Conservation (phyloP, 37 sponge, comb jelly and placozoan species). For the Cliona cf. orientalis region DNA sequence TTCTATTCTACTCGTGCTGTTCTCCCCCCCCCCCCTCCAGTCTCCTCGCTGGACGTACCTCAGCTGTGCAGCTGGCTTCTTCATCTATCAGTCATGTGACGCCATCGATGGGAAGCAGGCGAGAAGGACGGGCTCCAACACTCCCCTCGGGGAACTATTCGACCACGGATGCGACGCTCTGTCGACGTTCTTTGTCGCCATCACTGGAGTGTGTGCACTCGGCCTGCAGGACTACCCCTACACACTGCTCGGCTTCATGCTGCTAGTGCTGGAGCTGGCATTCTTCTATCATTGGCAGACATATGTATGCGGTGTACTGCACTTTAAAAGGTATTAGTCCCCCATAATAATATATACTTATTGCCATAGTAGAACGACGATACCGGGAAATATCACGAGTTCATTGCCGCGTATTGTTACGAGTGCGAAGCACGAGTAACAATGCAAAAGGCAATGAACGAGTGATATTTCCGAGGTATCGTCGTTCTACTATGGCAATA, state of each 20-base stretch:
- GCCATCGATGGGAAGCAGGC: constrained; percentile 98
- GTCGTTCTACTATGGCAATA: too few species aligned
- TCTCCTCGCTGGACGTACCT: constrained; percentile 79
- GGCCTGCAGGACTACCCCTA: constrained; percentile 53
- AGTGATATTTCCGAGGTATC: too few species aligned
- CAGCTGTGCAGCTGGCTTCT: constrained; percentile 66
- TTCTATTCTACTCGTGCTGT: neutral
- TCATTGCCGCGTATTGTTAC: too few species aligned
- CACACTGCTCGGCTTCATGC: constrained; percentile 41
- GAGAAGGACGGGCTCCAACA: constrained; percentile 73
- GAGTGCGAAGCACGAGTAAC: too few species aligned
- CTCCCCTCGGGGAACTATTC: constrained; percentile 91
- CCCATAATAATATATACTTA: too few species aligned
- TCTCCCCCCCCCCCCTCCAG: constrained; percentile 25
- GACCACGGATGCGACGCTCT: constrained; percentile 98
- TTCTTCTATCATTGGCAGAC: constrained; percentile 94
- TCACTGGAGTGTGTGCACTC: constrained; percentile 37
- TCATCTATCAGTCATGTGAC: constrained; percentile 89
- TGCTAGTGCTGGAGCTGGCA: constrained; percentile 49
- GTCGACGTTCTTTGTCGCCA: constrained; percentile 67
- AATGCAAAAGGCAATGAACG: too few species aligned
- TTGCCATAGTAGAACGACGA: too few species aligned
- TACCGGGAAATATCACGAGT: too few species aligned
- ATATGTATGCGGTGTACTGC: constrained; percentile 79
- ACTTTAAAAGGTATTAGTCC: constrained; percentile 81